Evolutionary conservation across 2,888 invertebrate genomes (phyloP), one percentile per base, ranked within the genome.

Genomic region (Tineola bisselliella): DNA sequence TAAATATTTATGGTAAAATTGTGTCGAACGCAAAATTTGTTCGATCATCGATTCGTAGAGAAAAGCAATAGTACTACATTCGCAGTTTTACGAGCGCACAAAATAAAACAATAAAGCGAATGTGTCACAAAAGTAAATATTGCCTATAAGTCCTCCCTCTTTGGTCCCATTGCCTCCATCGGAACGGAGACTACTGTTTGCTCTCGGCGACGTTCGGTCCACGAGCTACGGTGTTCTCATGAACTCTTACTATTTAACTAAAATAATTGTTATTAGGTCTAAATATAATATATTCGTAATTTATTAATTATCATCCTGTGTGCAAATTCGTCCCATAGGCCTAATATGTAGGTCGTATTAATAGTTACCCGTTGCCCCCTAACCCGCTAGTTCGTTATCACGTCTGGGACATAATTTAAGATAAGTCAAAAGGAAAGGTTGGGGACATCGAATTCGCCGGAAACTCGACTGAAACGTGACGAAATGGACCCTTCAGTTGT

Each of bases 41-140:
- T 17, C 48, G 6, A 48, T 2, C 48, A 48, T 48, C 48, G 6
- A 48, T 13, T 48, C 10, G 48, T 48, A 13, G 15, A 11, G 30
- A 58, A 30, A 30, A 30, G 3, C 58, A 58, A 58, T 58, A 58
- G 48, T 15, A 48, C 13, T 59, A 44, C 44, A 31, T 44, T 48
- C 58, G 58, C 15, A 33, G 10, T 19, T 58, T 58, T 58, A 62
- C 52, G 57, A 52, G 43, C 25, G 38, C 60, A 15, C 58, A 62
- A 61, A 61, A 66, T 66, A 66, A 72, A 70, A 75, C 73, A 73
- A 72, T 72, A 68, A 54, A 48, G 33, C 65, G 65, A 68, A 70
- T 72, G 71, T 69, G 71, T 72, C 73, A 72, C 72, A 67, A 72
- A 72, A 76, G 77, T 76, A 78, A 77, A 79, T 74, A 75, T 62